Percentiles rank a stretch among this genome's conserved stretches.
phyloP scores from a whole-genome alignment of 2,113 vertebrate species.

The Origma solitaria region DNA sequence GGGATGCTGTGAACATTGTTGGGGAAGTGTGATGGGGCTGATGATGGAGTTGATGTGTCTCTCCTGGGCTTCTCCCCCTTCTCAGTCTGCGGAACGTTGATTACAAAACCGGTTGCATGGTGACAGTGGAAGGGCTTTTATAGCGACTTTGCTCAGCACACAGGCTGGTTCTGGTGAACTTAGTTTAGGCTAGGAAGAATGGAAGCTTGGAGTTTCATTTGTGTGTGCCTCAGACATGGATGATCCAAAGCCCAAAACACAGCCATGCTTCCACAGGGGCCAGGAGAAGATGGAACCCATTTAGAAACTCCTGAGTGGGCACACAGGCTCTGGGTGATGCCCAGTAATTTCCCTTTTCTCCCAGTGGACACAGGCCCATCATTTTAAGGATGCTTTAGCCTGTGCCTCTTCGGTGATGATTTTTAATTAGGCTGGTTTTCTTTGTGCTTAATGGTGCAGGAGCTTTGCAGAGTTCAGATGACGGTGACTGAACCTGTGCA shows the following conservation, averaged over 20 bases:
- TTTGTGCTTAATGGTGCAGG: neutral
- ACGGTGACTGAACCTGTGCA: neutral
- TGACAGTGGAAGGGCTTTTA: neutral
- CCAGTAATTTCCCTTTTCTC: neutral
- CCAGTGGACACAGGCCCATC: too few relatives aligned
- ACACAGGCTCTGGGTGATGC: neutral
- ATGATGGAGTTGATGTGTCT: neutral
- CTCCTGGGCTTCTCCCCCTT: neutral
- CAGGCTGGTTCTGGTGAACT: neutral
- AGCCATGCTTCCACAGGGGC: neutral
- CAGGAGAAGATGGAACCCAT: neutral
- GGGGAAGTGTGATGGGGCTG: neutral
- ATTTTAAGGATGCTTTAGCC: neutral
- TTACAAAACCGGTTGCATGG: neutral
- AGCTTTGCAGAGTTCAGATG: neutral
- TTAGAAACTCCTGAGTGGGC: neutral
- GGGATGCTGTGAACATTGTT: neutral
- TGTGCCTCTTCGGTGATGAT: neutral
- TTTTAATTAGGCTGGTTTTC: neutral
- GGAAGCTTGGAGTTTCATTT: neutral
- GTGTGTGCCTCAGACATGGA: neutral
- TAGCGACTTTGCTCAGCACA: neutral
- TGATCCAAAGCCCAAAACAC: neutral
- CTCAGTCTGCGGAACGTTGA: fast-evolving
- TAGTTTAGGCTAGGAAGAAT: neutral